A percentile compares a stretch with the other conserved stretches of the same genome.
Conservation (phyloP, 2,113 vertebrate genomes). For the Gallinago jamesoni region DNA sequence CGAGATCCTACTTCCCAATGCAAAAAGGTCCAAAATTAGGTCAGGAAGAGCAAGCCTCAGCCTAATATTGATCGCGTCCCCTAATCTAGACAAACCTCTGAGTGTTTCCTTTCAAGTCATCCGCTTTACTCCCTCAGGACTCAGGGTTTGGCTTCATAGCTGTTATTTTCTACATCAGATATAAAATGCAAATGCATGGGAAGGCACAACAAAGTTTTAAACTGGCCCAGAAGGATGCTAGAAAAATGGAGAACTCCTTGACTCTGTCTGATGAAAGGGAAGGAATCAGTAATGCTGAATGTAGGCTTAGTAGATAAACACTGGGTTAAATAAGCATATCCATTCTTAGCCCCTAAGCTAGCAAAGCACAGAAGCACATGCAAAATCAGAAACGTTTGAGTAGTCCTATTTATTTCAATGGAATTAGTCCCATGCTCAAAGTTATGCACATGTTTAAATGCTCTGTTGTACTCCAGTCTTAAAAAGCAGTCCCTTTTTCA, state of each 20-base stretch:
- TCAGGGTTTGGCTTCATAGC: neutral
- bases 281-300: constrained; percentile 44
- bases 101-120: constrained; percentile 25
- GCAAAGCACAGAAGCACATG: constrained; percentile 2
- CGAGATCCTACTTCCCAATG: neutral
- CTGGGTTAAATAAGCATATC: constrained; percentile 37
- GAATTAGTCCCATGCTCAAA: neutral
- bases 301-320: constrained; percentile 51
- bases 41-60: neutral
- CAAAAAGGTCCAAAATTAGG: neutral
- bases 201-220: constrained; percentile 36
- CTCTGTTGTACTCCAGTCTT: neutral
- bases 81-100: constrained; percentile 10
- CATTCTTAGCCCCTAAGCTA: constrained; percentile 51
- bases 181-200: constrained; percentile 35
- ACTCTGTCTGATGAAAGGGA: constrained; percentile 35
- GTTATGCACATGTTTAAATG: neutral
- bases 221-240: constrained; percentile 13
- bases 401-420: constrained; percentile 26
- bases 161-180: constrained; percentile 38
- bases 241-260: constrained; percentile 9
- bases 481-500: neutral
- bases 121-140: neutral
- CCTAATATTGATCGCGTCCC: neutral
- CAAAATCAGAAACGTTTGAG: constrained; percentile 22